Base-by-base conservation (phyloP, 1,140 invertebrate species). In the Brachionus sp. region DNA sequence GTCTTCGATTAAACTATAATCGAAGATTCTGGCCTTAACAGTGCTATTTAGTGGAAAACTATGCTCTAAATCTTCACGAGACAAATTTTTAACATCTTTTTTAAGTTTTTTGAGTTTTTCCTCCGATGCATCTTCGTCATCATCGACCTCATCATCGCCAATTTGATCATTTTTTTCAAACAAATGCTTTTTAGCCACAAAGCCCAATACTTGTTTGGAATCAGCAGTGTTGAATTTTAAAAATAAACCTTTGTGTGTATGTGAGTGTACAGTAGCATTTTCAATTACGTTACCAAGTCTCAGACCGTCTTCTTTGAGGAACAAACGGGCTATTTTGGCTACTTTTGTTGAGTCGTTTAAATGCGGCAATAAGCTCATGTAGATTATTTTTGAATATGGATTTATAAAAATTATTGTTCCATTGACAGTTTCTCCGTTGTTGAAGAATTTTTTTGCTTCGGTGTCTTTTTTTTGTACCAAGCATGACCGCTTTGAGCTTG, bases 31-130 rank as follows among this genome's bases (percentile, higher is more conserved):
- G 5, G 68, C 35, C 25, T 53, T 83, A 2, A 83, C 91, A 35
- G 86, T 88, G 5, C 90, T 90, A 57, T 90, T 89, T 9, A 87
- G 86, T 0, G 86, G 85, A 86, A 91, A 92, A 57, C 89, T 89
- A 13, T 80, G 13, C 35, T 80, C 50, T 2, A 80, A 53, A 12
- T 80, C 77, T 13, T 62, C 50, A 13, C 29, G 33, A 1, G 50
- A 29, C 35, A 80, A 25, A 37, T 62, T 80, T 66, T 80, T 75
- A 3, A 53, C 46, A 35, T 66, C 77, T 80, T 80, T 66, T 80
- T 80, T 66, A 5, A 86, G 77, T 2, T 89, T 64, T 4, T 89
- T 77, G 2, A 87, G 85, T 64, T 90, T 88, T 62, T 87, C 86
- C 64, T 89, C 87, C 23, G 86, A 82, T 2, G 85, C 50, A 19